phyloP scores from a whole-genome alignment of 2,797 vertebrate genomes.

The Moxostoma hubbsi region DNA sequence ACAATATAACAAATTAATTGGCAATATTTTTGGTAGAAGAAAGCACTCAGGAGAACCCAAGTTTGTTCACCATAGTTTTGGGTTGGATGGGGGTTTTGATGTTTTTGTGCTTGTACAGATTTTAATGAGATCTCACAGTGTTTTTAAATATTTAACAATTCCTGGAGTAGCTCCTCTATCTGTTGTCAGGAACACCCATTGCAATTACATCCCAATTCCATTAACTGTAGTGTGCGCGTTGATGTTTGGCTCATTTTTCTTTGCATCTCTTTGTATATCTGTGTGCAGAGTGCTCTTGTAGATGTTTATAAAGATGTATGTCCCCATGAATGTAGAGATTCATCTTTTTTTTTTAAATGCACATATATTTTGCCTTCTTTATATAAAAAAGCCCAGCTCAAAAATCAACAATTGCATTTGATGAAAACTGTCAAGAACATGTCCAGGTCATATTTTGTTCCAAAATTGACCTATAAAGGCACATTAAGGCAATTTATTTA shows the following conservation, averaged over 20 bases:
- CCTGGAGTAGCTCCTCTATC: constrained; percentile 75
- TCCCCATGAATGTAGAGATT: neutral
- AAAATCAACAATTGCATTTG: neutral
- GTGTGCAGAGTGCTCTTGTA: neutral
- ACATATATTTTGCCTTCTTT: neutral
- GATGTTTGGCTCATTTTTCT: constrained; percentile 22
- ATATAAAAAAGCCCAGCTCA: neutral
- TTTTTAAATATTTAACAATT: constrained; percentile 86
- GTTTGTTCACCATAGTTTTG: constrained; percentile 70
- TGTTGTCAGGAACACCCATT: constrained; percentile 71
- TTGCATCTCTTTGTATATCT: constrained; percentile 4
- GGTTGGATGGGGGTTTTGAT: constrained; percentile 66
- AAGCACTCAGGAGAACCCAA: constrained; percentile 69
- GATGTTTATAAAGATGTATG: neutral
- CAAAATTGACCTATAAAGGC: too few species aligned
- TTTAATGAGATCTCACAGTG: constrained; percentile 84
- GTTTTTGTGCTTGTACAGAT: constrained; percentile 70
- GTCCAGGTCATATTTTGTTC: neutral
- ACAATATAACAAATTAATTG: constrained; percentile 78
- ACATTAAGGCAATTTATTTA: too few species aligned
- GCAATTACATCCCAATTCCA: constrained; percentile 63
- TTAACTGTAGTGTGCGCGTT: constrained; percentile 59
- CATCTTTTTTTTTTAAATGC: neutral
- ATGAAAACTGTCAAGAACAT: neutral
- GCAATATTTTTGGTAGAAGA: constrained; percentile 69